Evolutionary conservation across 2,888 invertebrate species (phyloP), one percentile per base, ranked within the genome.

Genomic region (Zelleria hepariella): DNA sequence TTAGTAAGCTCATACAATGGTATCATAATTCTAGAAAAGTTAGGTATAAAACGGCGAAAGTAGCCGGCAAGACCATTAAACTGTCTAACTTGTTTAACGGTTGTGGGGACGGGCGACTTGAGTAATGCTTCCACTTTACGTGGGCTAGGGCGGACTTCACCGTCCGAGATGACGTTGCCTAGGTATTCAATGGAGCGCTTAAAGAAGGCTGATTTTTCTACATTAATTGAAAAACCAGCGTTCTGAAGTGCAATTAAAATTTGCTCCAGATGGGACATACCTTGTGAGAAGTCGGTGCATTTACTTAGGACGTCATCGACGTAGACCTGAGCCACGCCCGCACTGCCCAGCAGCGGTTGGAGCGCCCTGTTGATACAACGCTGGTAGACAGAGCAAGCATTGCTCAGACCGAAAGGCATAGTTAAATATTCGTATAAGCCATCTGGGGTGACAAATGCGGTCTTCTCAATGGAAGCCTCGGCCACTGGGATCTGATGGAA

Each of bases 321-420:
- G 61, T 71, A 71, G 4, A 57, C 49, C 5, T 59, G 24, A 0
- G 62, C 58, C 2, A 32, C 10, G 10, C 32, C 32, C 0, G 55
- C 57, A 0, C 49, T 58, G 15, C 63, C 20, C 0, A 58, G 55
- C 1, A 59, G 55, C 1, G 59, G 42, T 57, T 63, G 42, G 42
- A 71, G 68, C 20, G 73, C 67, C n/a, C 58, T 61, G 49, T 62
- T 70, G 1, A 78, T 68, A 55, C 63, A 68, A 10, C 74, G 57
- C 58, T 72, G 71, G 60, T 75, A 79, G 5, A 73, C 72, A 0
- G 73, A 67, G 10, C 77, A 77, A 2, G 68, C 66, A 59, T 71
- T 74, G 32, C 68, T 72, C 8, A 75, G 61, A 8, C 77, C 78
- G 67, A 79, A 80, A 2, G 75, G 78, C n/a, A 67, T 66, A 61